Base-by-base conservation (phyloP, 2,797 vertebrate genomes). In the Lacerta agilis region DNA sequence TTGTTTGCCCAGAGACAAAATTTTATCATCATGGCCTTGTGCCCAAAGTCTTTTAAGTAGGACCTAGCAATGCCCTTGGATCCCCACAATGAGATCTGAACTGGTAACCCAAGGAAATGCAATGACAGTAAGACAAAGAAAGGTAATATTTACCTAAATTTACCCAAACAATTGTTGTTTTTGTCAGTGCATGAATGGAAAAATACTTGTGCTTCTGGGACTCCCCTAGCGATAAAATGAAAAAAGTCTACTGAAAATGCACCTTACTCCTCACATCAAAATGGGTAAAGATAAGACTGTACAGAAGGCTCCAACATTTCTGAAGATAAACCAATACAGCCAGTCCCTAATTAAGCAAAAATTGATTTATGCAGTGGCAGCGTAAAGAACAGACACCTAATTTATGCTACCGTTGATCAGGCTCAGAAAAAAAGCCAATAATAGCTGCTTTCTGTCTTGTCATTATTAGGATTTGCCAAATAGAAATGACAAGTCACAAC, bases 401-500 rank as follows among this genome's bases (percentile, higher is more conserved):
- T 94, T 91, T 93, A 90, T 90, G 91, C 5, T 88, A 94, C 83
- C 75, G 45, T 89, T 90, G 91, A 93, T 90, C 90, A 78, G 64
- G 79, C 90, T 91, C 89, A 0, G 58, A 90, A 81, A 90, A 92
- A 86, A 91, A 91, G 90, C 94, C 93, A 94, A 94, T 94, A 92
- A 94, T 91, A 92, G 73, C 93, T 89, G 92, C 92, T 94, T 95
- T 94, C 92, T 94, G 92, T 91, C 92, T 94, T 92, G 71, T 91
- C 89, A 93, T 90, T 64, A 6, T 82, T 91, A 91, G 90, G 87
- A 95, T 96, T 88, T 95, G 91, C 95, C 94, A 96, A 94, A 96
- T 88, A 92, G 92, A 96, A 96, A 93, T 90, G 94, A 95, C 94
- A 94, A 94, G 94, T 94, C 88, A 94, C 85, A 77, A 86, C 92